Percentiles rank a stretch among this genome's conserved stretches.
phyloP scores from a whole-genome alignment of 2,113 vertebrate species.

The Ploceus nigricollis region DNA sequence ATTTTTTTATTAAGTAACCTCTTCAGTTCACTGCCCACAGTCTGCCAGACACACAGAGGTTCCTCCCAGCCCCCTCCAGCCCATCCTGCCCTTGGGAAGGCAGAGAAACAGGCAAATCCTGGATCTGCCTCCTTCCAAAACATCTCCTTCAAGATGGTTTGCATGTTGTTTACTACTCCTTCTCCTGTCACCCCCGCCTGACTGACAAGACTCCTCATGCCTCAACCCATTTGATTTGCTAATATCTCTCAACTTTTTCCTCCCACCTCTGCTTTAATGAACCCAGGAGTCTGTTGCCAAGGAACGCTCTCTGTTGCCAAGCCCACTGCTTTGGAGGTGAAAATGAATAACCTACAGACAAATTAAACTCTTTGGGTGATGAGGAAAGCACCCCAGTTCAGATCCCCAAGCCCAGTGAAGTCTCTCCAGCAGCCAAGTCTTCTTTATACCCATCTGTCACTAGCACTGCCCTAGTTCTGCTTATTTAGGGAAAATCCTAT shows the following conservation, averaged over 20 bases:
- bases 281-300: slow-evolving; percentile 61
- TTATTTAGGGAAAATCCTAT: slow-evolving; percentile 43
- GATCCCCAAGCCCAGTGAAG: neutral
- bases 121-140: neutral
- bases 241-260: slow-evolving; percentile 27
- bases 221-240: slow-evolving; percentile 53
- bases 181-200: neutral
- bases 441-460: slow-evolving; percentile 31
- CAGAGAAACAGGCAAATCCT: neutral
- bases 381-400: neutral
- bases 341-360: slow-evolving; percentile 60
- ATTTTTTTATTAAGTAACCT: neutral
- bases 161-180: slow-evolving; percentile 34
- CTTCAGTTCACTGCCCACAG: neutral
- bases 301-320: slow-evolving; percentile 44
- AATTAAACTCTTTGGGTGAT: slow-evolving; percentile 41
- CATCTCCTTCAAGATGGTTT: neutral
- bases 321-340: slow-evolving; percentile 40
- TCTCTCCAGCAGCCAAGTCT: neutral
- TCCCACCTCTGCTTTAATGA: slow-evolving; percentile 61
- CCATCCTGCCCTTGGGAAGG: neutral
- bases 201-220: slow-evolving; percentile 22
- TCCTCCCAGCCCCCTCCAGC: neutral
- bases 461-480: slow-evolving; percentile 32
- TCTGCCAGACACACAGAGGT: too few relatives aligned